Conservation (phyloP, 1,140 invertebrate genomes). For the Penaeus vannamei region DNA sequence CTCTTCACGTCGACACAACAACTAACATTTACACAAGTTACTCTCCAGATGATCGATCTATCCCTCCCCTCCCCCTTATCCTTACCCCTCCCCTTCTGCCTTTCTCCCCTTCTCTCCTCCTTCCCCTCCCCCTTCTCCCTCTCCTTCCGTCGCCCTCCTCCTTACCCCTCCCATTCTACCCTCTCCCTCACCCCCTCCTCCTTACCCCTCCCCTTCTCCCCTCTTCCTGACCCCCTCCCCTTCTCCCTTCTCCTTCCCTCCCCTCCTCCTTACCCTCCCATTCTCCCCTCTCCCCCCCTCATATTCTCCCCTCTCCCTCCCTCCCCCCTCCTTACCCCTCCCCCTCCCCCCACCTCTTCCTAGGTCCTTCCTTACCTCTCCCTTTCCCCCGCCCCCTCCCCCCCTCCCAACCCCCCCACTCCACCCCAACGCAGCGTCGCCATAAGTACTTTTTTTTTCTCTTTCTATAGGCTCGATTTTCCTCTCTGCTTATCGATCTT, state of each 20-base stretch:
- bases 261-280: neutral
- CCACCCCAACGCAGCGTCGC: neutral
- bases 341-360: neutral
- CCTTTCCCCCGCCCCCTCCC: neutral
- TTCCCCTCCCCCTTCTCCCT: neutral
- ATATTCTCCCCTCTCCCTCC: neutral
- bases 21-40: too few species aligned
- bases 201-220: neutral
- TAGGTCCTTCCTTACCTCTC: neutral
- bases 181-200: neutral
- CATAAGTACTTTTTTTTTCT: constrained; percentile 19
- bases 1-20: too few species aligned
- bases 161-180: neutral
- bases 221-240: neutral
- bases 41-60: too few species aligned
- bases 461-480: neutral
- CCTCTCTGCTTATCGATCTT: neutral
- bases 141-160: neutral
- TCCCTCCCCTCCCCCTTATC: neutral
- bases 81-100: neutral
- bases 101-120: neutral
- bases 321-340: neutral
- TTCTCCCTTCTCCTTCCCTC: neutral
- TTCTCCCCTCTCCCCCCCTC: neutral
- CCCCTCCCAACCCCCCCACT: neutral